Evolutionary conservation across 2,888 invertebrate genomes (phyloP).

Genomic region (Creontiades dilutus): DNA sequence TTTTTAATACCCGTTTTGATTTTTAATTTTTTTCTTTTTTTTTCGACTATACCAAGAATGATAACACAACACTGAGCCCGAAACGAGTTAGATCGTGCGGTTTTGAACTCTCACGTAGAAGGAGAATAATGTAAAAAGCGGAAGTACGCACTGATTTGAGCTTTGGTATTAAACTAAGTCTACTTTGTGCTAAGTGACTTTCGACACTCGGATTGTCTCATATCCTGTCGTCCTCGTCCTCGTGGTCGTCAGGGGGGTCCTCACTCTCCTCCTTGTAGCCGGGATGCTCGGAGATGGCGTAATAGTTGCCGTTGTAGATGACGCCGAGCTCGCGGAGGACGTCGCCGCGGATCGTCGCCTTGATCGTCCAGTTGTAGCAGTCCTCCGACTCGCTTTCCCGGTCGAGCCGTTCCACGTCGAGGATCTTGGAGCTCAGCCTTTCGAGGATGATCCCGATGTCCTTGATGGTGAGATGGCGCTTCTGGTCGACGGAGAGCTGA

Average conservation of each 20-base stretch:
- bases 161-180: conserved; percentile 69
- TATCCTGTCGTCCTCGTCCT: conserved; percentile 84
- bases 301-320: conserved; percentile 96
- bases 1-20: conserved; percentile 74
- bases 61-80: conserved; percentile 70
- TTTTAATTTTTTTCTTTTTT: conserved; percentile 43
- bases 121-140: conserved; percentile 68
- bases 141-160: conserved; percentile 72
- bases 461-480: conserved; percentile 94
- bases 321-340: conserved; percentile 94
- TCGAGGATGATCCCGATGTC: conserved; percentile 97
- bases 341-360: conserved; percentile 95
- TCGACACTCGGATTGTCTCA: conserved; percentile 77
- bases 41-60: conserved; percentile 67
- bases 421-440: conserved; percentile 93
- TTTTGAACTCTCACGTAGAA: conserved; percentile 60
- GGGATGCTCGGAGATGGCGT: conserved; percentile 96
- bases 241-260: conserved; percentile 90
- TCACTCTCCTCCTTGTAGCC: conserved; percentile 95
- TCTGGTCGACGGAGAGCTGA: conserved; percentile 94
- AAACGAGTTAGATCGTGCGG: conserved; percentile 69
- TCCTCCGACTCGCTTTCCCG: conserved; percentile 95
- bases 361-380: conserved; percentile 98
- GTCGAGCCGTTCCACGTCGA: conserved; percentile 95
- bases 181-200: conserved; percentile 72